Evolutionary conservation across 2,888 invertebrate genomes (phyloP), one percentile per base, ranked within the genome.

Genomic region (Lasioglossum zephyrum): DNA sequence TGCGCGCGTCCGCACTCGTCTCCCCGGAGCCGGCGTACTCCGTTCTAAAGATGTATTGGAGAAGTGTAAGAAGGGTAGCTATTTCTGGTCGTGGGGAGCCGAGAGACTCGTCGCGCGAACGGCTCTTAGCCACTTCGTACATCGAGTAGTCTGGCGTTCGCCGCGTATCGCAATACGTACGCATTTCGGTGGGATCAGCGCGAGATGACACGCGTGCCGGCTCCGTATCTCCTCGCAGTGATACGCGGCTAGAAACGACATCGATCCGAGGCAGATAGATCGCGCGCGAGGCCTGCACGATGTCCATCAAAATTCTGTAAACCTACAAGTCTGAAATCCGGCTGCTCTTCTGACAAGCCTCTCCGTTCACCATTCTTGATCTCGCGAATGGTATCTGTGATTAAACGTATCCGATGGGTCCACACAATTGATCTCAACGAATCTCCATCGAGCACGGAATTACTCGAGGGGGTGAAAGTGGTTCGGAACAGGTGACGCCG

Each of bases 61-160:
- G 93, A 94, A 94, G 94, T 89, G 89, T 93, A 94, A 94, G 94
- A 94, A 94, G 94, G 94, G 94, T 94, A 93, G 94, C 95, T 95
- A 95, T 95, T 95, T 95, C 94, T 95, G 95, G 92, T 94, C 93
- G 93, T 91, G 94, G 93, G 93, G 93, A 93, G 93, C 82, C 87
- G 88, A 90, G 91, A 92, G 94, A 93, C 93, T 93, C 93, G 92
- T 92, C 91, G 92, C 91, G 93, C 92, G 92, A 93, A 94, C 94
- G 93, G 87, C 92, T 94, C 93, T 94, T 93, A 93, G 94, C 93
- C 93, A 93, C 94, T 94, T 93, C 88, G 93, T 93, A 91, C 92
- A 93, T 89, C 93, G 93, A 92, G 93, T 92, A 94, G 94, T 94
- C 94, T 93, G 94, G 93, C 93, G 93, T 93, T 93, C 93, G 94